These are phyloP conservation scores for Heliconius himera DNA, from an alignment of 1,140 invertebrate genomes.

Conservation along the genomic window DNA sequence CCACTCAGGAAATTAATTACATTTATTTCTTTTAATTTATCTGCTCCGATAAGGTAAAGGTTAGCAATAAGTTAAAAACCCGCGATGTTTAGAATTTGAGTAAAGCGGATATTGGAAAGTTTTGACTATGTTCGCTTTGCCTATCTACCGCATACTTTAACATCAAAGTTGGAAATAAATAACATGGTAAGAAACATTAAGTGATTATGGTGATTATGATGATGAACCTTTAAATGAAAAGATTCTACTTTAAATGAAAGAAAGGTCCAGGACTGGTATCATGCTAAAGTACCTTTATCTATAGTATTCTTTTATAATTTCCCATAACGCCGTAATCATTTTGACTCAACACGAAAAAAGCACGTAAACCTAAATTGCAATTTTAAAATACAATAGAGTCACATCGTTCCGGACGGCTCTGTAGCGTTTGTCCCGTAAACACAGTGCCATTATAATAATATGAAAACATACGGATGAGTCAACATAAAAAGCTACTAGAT, in stretches of 20 bases:
- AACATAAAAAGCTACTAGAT: slow-evolving; percentile 64
- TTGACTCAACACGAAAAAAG: slow-evolving; percentile 16
- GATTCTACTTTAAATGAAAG: neutral
- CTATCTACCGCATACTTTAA: too few species aligned
- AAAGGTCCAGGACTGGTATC: neutral
- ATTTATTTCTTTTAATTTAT: too few species aligned
- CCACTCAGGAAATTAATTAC: too few species aligned
- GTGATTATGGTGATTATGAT: too few species aligned
- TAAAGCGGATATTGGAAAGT: too few species aligned
- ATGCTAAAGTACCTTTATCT: neutral
- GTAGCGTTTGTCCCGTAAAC: slow-evolving; percentile 44
- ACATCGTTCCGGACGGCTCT: slow-evolving; percentile 43
- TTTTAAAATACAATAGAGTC: slow-evolving; percentile 42
- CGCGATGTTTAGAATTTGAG: too few species aligned
- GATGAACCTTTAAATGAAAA: neutral
- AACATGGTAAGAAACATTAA: too few species aligned
- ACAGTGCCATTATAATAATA: slow-evolving; percentile 50
- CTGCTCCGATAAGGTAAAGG: too few species aligned
- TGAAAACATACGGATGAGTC: slow-evolving; percentile 54
- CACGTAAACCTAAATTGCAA: slow-evolving; percentile 45
- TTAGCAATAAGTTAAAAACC: too few species aligned
- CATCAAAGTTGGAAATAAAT: too few species aligned
- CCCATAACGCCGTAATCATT: neutral
- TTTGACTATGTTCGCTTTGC: too few species aligned
- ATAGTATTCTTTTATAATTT: neutral